phyloP scores from a whole-genome alignment of 2,888 invertebrate species.

The Brachyptera risi region DNA sequence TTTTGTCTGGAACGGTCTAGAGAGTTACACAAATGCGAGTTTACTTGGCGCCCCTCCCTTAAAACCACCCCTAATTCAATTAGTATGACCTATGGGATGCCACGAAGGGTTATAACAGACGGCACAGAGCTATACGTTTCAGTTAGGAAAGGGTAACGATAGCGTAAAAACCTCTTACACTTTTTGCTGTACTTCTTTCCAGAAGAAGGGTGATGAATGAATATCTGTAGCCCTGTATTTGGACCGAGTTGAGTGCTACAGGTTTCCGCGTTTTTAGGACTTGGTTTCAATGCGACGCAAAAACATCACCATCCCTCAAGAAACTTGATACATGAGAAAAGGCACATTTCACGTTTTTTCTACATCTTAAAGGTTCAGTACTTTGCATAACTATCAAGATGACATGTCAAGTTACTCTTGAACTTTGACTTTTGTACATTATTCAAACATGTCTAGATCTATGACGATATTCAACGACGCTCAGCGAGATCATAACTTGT shows the following conservation, averaged over 20 bases:
- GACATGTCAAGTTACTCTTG: constrained; percentile 1
- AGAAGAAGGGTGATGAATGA: constrained; percentile 11
- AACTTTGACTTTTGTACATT: constrained; percentile 1
- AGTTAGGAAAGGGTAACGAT: neutral
- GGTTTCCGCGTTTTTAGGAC: neutral
- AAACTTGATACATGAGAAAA: constrained; percentile 1
- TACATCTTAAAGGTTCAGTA: neutral
- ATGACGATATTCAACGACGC: neutral
- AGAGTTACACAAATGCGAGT: too few species aligned
- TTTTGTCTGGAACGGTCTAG: too few species aligned
- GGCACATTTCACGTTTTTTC: neutral
- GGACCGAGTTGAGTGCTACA: constrained; percentile 6
- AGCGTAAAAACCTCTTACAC: constrained; percentile 12
- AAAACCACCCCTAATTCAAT: constrained; percentile 8
- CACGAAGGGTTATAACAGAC: neutral
- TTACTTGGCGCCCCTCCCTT: too few species aligned
- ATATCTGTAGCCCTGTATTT: neutral
- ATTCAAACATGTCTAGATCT: constrained; percentile 4
- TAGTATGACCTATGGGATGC: constrained; percentile 6
- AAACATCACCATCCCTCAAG: constrained; percentile 16
- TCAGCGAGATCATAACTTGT: neutral
- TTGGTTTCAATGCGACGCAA: neutral
- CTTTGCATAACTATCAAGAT: neutral
- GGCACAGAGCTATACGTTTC: too few species aligned
- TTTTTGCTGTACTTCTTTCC: neutral